A percentile compares a stretch with the other conserved stretches of the same genome.
Conservation (phyloP, 2,113 vertebrate genomes). For the Coreoperca whiteheadi region DNA sequence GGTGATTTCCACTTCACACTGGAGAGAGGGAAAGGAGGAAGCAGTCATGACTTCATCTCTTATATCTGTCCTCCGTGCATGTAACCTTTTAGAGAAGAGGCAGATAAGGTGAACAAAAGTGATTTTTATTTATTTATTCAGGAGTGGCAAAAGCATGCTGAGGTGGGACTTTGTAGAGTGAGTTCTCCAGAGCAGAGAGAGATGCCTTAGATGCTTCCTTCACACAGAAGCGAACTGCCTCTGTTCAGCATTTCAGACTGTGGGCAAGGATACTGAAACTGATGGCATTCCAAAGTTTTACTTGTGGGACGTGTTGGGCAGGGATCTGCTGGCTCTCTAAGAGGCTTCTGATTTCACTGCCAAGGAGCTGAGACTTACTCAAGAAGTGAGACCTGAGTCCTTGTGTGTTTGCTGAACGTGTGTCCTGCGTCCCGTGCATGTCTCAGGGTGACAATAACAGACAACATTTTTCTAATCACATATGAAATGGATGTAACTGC, state of each 20-base stretch:
- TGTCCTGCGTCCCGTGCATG: not conserved
- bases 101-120: not conserved
- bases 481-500: not conserved
- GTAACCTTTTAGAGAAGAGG: constrained; percentile 1
- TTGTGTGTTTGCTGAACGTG: not conserved
- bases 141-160: not conserved
- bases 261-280: not conserved
- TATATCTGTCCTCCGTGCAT: not conserved
- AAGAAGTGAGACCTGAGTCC: not conserved
- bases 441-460: not conserved
- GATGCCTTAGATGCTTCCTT: not conserved
- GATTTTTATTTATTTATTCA: not conserved
- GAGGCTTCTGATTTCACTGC: constrained; percentile 6
- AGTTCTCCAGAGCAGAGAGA: not conserved
- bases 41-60: not conserved
- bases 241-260: not conserved
- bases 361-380: not conserved
- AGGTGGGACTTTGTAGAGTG: not conserved
- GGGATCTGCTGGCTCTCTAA: not conserved
- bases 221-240: not conserved
- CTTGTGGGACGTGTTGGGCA: not conserved
- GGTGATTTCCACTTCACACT: not conserved
- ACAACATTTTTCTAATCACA: not conserved
- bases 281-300: not conserved
- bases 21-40: not conserved